Conservation (phyloP, 2,888 invertebrate genomes). For the Campoplex nolae region DNA sequence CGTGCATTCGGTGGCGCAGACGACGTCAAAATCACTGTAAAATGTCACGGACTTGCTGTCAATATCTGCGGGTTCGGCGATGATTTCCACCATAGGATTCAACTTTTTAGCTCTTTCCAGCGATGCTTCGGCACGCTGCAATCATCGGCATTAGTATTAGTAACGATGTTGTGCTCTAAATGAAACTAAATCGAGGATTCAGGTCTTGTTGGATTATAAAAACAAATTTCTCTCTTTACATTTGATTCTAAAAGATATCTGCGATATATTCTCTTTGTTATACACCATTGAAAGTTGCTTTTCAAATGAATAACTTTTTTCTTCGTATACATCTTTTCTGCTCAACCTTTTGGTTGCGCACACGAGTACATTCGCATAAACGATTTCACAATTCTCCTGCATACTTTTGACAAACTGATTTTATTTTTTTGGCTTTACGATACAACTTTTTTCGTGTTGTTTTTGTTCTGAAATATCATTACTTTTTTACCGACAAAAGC, state of each 20-base stretch:
- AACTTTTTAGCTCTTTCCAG: conserved; percentile 91
- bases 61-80: conserved; percentile 88
- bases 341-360: no score
- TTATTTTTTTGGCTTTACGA: no score
- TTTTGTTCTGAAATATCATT: background rate
- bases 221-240: background rate
- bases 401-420: no score
- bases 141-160: conserved; percentile 40
- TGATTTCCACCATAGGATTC: conserved; percentile 97
- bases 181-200: background rate
- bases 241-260: background rate
- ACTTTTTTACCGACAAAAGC: background rate
- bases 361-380: no score
- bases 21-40: conserved; percentile 92
- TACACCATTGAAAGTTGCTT: no score
- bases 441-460: no score
- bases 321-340: no score
- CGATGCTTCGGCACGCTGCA: conserved; percentile 93
- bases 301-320: no score
- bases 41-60: conserved; percentile 89
- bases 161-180: background rate
- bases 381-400: no score
- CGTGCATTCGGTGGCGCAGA: conserved; percentile 92
- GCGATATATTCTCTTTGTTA: no score
- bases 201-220: background rate